Evolutionary conservation across 2,888 invertebrate species (phyloP), one percentile per base, ranked within the genome.

Genomic region (Elysia crispata): DNA sequence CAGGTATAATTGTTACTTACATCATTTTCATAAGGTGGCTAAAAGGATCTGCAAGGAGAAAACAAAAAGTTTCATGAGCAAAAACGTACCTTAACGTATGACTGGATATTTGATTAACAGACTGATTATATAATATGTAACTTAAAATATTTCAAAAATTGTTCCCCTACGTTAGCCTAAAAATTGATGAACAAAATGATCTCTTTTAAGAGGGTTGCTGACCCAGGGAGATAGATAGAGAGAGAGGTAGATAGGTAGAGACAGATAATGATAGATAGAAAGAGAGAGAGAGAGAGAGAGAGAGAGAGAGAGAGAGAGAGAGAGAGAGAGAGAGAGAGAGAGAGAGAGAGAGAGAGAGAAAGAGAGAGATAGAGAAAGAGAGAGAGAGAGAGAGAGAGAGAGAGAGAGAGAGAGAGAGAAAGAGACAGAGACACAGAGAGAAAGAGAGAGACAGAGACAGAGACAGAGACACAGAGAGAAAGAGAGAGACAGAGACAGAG

Each of bases 321-420:
- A 50, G 57, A 57, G 23, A 57, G 74, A 74, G 28, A 74, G 74
- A 57, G 62, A 54, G 76, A 76, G 64, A 76, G 49, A 64, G 64
- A 76, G 75, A 76, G 33, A 64, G 41, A 76, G 62, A 76, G 33
- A 64, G 64, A 76, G 62, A 60, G 33, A 33, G 49, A 60, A 23
- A 64, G 64, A 41, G 64, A 76, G 31, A 60, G 41, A 64, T 15
- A 76, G 62, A 76, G 49, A 64, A 25, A 60, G 62, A 76, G 33
- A 72, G 23, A 76, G 15, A 6, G 23, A 41, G 23, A 64, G n/a
- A 64, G 41, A 75, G 1, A 62, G 30, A 49, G 5, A 77, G 31
- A 69, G 54, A 57, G n/a, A 50, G 67, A 76, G 28, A 67, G 54
- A 76, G n/a, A 76, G 67, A 76, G 30, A 23, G 76, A 66, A 49